Conservation (phyloP, 2,888 invertebrate genomes). For the Actias luna region DNA sequence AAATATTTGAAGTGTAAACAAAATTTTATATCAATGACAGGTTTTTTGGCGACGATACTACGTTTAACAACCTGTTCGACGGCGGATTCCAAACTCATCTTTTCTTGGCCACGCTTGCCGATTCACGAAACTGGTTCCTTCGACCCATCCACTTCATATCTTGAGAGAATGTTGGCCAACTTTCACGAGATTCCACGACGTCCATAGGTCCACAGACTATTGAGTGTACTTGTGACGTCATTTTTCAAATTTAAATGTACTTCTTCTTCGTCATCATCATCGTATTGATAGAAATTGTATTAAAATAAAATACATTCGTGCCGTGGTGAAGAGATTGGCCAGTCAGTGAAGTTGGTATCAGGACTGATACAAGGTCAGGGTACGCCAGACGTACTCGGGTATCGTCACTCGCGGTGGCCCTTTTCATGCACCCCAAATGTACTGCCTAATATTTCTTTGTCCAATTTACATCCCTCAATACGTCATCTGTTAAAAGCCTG, state of each 20-base stretch:
- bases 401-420: too few relatives aligned
- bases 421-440: too few relatives aligned
- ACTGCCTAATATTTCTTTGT: neutral
- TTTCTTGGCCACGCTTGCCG: constrained; percentile 36
- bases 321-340: too few relatives aligned
- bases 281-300: too few relatives aligned
- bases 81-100: constrained; percentile 42
- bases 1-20: neutral
- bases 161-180: constrained; percentile 69
- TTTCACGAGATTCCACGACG: constrained; percentile 77
- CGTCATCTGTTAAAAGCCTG: neutral
- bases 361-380: too few relatives aligned
- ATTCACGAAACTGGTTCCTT: constrained; percentile 46
- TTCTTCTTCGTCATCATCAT: too few relatives aligned
- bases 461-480: neutral
- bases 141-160: constrained; percentile 67
- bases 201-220: constrained; percentile 32
- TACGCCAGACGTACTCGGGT: too few relatives aligned
- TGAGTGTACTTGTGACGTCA: constrained; percentile 53
- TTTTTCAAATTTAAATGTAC: neutral
- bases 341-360: too few relatives aligned
- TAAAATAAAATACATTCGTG: too few relatives aligned
- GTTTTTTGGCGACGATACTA: constrained; percentile 28
- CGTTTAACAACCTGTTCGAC: constrained; percentile 31
- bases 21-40: neutral